Conservation (phyloP, 2,888 invertebrate genomes). For the Sphaeridia pumilis region DNA sequence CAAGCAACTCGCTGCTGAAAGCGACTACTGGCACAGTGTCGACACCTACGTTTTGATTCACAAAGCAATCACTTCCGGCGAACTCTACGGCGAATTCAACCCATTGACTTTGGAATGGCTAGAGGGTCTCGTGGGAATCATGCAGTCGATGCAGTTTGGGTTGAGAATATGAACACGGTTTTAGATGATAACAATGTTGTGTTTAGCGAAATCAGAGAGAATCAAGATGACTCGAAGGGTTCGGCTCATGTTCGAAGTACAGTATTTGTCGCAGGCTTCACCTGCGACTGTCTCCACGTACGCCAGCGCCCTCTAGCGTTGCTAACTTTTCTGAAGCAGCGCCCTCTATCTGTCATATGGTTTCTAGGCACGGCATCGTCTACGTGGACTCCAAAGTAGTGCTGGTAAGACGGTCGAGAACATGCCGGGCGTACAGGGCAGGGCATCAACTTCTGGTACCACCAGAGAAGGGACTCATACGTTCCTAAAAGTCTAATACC, state of each 20-base stretch:
- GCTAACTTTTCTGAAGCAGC: no score
- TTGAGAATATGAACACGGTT: constrained; percentile 68
- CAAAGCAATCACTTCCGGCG: constrained; percentile 74
- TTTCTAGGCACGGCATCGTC: constrained; percentile 60
- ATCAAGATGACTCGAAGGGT: constrained; percentile 80
- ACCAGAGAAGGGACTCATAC: no score
- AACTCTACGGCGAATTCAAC: constrained; percentile 78
- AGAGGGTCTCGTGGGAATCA: constrained; percentile 69
- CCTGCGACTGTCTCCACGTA: constrained; percentile 73
- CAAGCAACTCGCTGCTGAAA: no score
- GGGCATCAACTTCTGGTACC: no score
- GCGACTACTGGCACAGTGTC: no score
- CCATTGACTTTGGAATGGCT: constrained; percentile 76
- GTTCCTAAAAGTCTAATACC: no score
- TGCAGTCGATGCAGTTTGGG: constrained; percentile 84
- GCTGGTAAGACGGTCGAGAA: no score
- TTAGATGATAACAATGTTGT: constrained; percentile 87
- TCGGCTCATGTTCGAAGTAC: constrained; percentile 48
- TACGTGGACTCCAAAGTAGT: constrained; percentile 75
- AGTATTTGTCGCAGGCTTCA: constrained; percentile 76
- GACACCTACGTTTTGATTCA: constrained; percentile 73
- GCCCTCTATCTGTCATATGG: no score
- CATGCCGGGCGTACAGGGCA: no score
- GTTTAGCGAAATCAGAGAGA: constrained; percentile 69
- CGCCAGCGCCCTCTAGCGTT: no score